phyloP scores from a whole-genome alignment of 2,797 vertebrate genomes.

The Sebastes jordani region DNA sequence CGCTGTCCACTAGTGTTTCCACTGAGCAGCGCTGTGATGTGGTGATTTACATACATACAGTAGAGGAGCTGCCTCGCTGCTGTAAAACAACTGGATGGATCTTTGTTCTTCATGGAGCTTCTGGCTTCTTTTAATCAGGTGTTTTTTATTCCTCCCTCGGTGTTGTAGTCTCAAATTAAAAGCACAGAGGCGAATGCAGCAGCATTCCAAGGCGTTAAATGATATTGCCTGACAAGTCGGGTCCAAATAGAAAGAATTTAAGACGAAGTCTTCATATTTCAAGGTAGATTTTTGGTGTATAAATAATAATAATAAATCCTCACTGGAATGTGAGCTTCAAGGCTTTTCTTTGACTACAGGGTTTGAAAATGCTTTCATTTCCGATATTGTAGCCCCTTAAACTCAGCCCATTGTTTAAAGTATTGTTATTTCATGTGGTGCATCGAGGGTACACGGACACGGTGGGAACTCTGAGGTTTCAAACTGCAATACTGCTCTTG shows the following conservation, averaged over 20 bases:
- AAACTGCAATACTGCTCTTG: not conserved
- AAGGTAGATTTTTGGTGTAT: conserved; percentile 56
- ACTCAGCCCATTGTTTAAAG: conserved; percentile 38
- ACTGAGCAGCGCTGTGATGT: conserved; percentile 47
- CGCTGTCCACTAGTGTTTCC: conserved; percentile 32
- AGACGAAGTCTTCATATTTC: conserved; percentile 61
- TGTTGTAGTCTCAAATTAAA: conserved; percentile 58
- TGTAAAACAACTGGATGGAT: conserved; percentile 57
- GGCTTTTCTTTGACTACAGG: conserved; percentile 43
- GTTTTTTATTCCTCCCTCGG: conserved; percentile 21
- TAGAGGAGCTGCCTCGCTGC: not conserved
- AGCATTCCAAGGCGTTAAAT: conserved; percentile 45
- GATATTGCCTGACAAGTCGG: conserved; percentile 32
- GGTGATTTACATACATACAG: conserved; percentile 22
- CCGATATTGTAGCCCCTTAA: conserved; percentile 62
- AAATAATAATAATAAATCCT: conserved; percentile 26
- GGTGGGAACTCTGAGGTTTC: conserved; percentile 13
- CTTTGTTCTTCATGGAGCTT: conserved; percentile 52
- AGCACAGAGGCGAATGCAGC: conserved; percentile 13
- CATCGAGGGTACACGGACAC: not conserved
- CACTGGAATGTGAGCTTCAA: conserved; percentile 58
- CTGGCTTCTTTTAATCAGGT: conserved; percentile 45
- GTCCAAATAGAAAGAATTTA: conserved; percentile 37
- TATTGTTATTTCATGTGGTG: conserved; percentile 61
- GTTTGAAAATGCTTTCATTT: conserved; percentile 73